Percentiles rank a stretch among this genome's conserved stretches.
Conservation (phyloP, 2,797 vertebrate species). For the Rhabdophis nuchalis region DNA sequence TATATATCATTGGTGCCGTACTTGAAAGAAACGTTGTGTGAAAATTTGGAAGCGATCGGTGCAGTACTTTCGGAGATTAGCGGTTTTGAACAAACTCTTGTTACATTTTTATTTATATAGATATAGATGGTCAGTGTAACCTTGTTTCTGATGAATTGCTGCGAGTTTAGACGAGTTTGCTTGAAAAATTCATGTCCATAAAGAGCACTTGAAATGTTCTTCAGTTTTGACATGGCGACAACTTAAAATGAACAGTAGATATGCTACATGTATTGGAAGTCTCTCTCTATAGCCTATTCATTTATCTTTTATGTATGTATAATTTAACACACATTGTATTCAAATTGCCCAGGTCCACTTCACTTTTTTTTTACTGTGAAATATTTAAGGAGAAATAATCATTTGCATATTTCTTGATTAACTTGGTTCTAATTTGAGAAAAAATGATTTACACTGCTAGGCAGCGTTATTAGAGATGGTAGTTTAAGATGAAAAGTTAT, state of each 20-base stretch:
- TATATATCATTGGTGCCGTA: too few relatives aligned
- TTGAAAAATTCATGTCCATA: not conserved
- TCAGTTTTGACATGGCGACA: too few relatives aligned
- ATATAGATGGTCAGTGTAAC: not conserved
- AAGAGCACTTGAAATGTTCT: too few relatives aligned
- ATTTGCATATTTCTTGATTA: constrained; percentile 31
- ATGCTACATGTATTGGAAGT: too few relatives aligned
- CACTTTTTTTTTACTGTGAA: not conserved
- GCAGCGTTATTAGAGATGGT: constrained; percentile 56
- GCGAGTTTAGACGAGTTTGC: not conserved
- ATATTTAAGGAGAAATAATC: not conserved
- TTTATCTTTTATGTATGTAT: too few relatives aligned
- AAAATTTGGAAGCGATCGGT: too few relatives aligned
- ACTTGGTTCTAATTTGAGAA: constrained; percentile 47
- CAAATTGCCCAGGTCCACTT: not conserved
- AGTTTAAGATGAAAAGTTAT: constrained; percentile 45
- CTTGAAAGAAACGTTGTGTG: too few relatives aligned
- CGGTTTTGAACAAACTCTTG: too few relatives aligned
- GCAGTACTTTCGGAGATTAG: too few relatives aligned
- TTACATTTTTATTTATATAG: too few relatives aligned
- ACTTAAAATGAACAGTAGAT: too few relatives aligned
- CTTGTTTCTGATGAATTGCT: not conserved
- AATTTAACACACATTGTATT: not conserved
- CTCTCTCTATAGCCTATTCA: too few relatives aligned
- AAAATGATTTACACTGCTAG: constrained; percentile 53